These are phyloP conservation scores for Andrena cerasifolii DNA, from an alignment of 1,140 invertebrate genomes.

Conservation along the genomic window DNA sequence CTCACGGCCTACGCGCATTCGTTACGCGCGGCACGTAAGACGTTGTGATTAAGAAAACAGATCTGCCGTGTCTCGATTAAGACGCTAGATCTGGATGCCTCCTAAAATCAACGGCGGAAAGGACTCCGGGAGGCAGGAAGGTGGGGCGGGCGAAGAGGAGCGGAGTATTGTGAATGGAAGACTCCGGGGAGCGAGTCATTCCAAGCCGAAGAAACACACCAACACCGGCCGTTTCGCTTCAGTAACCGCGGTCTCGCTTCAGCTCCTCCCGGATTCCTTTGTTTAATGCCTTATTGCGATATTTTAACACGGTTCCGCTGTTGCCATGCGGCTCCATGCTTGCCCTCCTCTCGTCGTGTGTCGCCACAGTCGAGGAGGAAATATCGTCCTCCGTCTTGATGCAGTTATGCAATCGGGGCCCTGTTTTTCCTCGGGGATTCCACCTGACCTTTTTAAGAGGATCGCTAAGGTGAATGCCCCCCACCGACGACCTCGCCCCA, in stretches of 20 bases:
- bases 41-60: constrained; percentile 29
- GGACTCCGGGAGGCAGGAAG: constrained; percentile 28
- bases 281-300: constrained; percentile 79
- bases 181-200: constrained; percentile 47
- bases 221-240: constrained; percentile 70
- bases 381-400: constrained; percentile 1
- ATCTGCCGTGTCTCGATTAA: constrained; percentile 32
- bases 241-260: constrained; percentile 75
- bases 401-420: constrained; percentile 13
- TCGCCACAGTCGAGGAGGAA: constrained; percentile 44
- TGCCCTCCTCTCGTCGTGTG: constrained; percentile 44
- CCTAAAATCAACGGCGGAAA: constrained; percentile 8
- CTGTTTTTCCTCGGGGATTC: not conserved
- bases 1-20: constrained; percentile 19
- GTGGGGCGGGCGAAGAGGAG: not conserved
- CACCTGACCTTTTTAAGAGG: constrained; percentile 21
- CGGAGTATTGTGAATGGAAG: constrained; percentile 55
- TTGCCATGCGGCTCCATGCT: constrained; percentile 62
- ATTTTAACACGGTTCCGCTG: constrained; percentile 72
- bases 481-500: too few species aligned
- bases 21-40: constrained; percentile 27
- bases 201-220: constrained; percentile 64
- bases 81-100: not conserved
- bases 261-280: constrained; percentile 76
- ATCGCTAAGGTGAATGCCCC: not conserved